phyloP scores from a whole-genome alignment of 64 coral and sea anemone species.

The Dendronephthya gigantea region DNA sequence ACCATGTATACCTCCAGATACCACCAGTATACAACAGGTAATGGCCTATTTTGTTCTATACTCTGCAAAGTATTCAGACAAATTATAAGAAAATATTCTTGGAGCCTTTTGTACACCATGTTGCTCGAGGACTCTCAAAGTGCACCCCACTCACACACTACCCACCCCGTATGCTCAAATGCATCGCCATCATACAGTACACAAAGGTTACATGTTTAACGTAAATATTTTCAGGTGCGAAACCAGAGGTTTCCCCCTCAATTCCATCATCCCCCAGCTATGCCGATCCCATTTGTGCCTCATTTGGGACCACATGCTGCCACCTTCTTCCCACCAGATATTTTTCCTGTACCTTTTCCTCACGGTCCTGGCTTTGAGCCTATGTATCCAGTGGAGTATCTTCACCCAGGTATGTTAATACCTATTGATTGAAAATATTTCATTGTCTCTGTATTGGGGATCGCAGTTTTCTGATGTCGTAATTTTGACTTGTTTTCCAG shows the following conservation, averaged over 20 bases:
- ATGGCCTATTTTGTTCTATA: not conserved
- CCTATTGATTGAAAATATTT: no score
- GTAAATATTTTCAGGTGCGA: not conserved
- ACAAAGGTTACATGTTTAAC: no score
- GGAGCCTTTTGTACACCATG: no score
- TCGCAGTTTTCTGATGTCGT: no score
- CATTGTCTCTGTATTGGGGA: no score
- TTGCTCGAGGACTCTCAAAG: no score
- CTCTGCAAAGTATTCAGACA: no score
- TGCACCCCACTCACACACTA: no score
- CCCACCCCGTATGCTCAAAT: no score
- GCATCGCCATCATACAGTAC: no score
- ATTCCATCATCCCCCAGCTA: not conserved
- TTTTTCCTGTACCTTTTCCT: not conserved
- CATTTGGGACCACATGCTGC: not conserved
- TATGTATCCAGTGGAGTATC: not conserved
- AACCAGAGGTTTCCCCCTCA: not conserved
- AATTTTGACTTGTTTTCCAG: no score
- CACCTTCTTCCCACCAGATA: not conserved
- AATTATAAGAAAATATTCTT: no score
- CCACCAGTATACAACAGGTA: not conserved
- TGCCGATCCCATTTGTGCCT: not conserved
- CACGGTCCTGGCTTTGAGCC: not conserved
- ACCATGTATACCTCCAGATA: not conserved
- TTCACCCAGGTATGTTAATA: not conserved